Percentiles rank a stretch among this genome's conserved stretches.
Conservation (phyloP, 37 sponge, comb jelly and placozoan genomes). For the Beroe ovata region DNA sequence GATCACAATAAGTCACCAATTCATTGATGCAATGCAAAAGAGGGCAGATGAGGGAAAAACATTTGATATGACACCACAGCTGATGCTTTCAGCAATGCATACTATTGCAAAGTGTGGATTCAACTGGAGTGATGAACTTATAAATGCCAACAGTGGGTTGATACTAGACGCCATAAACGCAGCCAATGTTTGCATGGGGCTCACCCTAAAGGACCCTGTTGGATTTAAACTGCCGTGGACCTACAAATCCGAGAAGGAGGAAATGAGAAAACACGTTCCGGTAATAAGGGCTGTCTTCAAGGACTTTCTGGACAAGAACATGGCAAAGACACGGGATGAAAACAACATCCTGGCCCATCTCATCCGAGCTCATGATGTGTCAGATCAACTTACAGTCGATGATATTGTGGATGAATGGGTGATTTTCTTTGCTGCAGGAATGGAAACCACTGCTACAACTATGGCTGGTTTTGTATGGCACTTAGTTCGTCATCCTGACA, state of each 20-base stretch:
- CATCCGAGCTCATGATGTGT: neutral
- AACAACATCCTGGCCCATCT: neutral
- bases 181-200: neutral
- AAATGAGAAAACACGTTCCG: neutral
- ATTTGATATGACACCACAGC: neutral
- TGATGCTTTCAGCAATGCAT: neutral
- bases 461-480: neutral
- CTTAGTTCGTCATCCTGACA: neutral
- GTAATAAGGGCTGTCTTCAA: neutral
- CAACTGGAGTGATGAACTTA: neutral
- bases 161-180: neutral
- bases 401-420: conserved; percentile 60
- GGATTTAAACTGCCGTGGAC: neutral
- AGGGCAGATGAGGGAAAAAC: conserved; percentile 6
- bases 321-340: neutral
- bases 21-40: neutral
- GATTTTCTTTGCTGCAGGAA: conserved; percentile 41
- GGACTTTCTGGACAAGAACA: neutral
- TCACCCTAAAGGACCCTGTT: neutral
- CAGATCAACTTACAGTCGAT: conserved; percentile 15
- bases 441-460: conserved; percentile 59
- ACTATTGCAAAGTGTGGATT: conserved; percentile 3
- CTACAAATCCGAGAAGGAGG: neutral
- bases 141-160: neutral
- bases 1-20: neutral